Base-by-base conservation (phyloP, 2,888 invertebrate genomes). In the Hydroisotoma schaefferi region DNA sequence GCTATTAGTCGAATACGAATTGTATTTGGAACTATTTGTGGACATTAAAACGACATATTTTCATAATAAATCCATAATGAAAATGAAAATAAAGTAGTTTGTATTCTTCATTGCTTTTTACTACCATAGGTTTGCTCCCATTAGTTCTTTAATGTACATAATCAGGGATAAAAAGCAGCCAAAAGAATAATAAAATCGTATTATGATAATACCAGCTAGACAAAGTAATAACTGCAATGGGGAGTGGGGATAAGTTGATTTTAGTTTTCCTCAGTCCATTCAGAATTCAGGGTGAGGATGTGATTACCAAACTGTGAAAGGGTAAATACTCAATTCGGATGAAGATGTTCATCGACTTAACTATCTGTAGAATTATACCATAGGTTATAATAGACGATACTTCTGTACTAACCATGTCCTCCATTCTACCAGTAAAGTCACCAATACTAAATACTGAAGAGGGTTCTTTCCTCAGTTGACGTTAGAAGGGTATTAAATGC, bases 331-430 rank as follows among this genome's bases (percentile, higher is more conserved):
- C 52, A 37, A 49, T 49, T 49, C 20, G 23, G 10, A 53, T 53
- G 53, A 53, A 53, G 53, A 53, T 53, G 53, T 40, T 26, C 29
- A n/a, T n/a, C n/a, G n/a, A n/a, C n/a, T n/a, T n/a, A n/a, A n/a
- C n/a, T n/a, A n/a, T n/a, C n/a, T n/a, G n/a, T n/a, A n/a, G n/a
- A n/a, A n/a, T n/a, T n/a, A n/a, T n/a, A n/a, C n/a, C n/a, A n/a
- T n/a, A n/a, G n/a, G n/a, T n/a, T n/a, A n/a, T 22, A 46, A 23
- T 18, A n/a, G n/a, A 43, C n/a, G 8, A 43, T 10, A 8, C 33
- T 15, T 15, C 15, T 20, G n/a, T 5, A 15, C 40, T 20, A 40
- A 20, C 40, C 40, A 40, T 18, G 40, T 40, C n/a, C 15, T 40
- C 46, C 46, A 25, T 26, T 20, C 23, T 22, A 6, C 12, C 22